Percentiles rank a stretch among this genome's conserved stretches.
phyloP scores from a whole-genome alignment of 2,113 vertebrate genomes.

The Laticauda laticaudata region DNA sequence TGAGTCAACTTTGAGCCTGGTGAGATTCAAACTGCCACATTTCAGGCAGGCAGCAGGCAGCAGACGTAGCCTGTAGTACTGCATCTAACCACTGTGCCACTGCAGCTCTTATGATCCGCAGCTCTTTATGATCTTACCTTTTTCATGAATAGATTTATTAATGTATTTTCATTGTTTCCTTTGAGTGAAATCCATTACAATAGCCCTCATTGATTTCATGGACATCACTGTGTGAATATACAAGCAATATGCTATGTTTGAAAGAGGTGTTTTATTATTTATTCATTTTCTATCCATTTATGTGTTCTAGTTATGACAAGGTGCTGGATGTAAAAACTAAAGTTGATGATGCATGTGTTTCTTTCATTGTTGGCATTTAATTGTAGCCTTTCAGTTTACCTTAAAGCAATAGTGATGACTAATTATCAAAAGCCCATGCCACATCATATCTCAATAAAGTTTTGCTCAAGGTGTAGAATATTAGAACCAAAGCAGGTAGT shows the following conservation, averaged over 20 bases:
- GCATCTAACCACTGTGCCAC: too few species aligned
- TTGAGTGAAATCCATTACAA: not conserved
- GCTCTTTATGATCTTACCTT: not conserved
- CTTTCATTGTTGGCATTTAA: not conserved
- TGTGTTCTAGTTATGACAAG: not conserved
- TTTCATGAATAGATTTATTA: not conserved
- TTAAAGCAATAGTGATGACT: not conserved
- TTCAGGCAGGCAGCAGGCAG: too few species aligned
- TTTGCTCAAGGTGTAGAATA: not conserved
- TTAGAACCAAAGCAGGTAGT: not conserved
- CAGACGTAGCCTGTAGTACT: too few species aligned
- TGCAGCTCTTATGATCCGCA: too few species aligned
- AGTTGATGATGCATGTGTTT: not conserved
- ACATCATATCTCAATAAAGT: not conserved
- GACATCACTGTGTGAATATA: not conserved
- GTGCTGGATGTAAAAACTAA: constrained; percentile 13
- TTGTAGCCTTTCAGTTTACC: not conserved
- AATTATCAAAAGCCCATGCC: not conserved
- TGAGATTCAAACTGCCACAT: too few species aligned
- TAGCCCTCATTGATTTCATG: not conserved
- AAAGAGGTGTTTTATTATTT: not conserved
- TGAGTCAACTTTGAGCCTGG: too few species aligned
- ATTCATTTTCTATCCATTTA: not conserved
- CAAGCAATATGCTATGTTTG: not conserved
- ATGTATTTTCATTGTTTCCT: not conserved